Percentiles rank a stretch among this genome's conserved stretches.
phyloP scores from a whole-genome alignment of 2,888 invertebrate species.

The Uropetala carovei region DNA sequence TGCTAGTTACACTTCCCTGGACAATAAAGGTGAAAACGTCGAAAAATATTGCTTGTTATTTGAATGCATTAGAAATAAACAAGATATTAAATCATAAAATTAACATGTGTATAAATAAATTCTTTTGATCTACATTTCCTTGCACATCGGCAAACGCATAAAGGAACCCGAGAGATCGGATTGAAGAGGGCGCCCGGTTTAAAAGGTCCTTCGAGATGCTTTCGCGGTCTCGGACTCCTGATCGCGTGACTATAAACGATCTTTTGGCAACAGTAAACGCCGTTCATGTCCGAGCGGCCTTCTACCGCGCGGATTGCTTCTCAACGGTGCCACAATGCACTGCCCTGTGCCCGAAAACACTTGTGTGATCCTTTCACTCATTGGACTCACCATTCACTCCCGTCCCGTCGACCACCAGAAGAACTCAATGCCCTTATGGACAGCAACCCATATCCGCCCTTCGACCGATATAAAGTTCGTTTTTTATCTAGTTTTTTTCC shows the following conservation, averaged over 20 bases:
- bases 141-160: background rate
- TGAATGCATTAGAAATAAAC: too few species aligned
- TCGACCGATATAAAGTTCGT: background rate
- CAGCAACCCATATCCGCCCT: background rate
- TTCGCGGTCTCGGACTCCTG: background rate
- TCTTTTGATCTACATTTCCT: too few species aligned
- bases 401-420: background rate
- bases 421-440: background rate
- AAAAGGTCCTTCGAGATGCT: background rate
- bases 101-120: too few species aligned
- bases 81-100: too few species aligned
- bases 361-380: background rate
- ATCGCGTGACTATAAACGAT: constrained; percentile 21
- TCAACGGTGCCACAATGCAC: constrained; percentile 31
- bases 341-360: constrained; percentile 44
- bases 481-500: background rate
- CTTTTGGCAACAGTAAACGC: constrained; percentile 49
- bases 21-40: too few species aligned
- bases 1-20: too few species aligned
- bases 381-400: background rate
- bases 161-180: background rate
- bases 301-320: constrained; percentile 11
- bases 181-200: background rate
- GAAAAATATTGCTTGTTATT: too few species aligned
- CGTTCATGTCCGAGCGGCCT: background rate